Conservation (phyloP, 2,113 vertebrate genomes). For the Peucedramus taeniatus region DNA sequence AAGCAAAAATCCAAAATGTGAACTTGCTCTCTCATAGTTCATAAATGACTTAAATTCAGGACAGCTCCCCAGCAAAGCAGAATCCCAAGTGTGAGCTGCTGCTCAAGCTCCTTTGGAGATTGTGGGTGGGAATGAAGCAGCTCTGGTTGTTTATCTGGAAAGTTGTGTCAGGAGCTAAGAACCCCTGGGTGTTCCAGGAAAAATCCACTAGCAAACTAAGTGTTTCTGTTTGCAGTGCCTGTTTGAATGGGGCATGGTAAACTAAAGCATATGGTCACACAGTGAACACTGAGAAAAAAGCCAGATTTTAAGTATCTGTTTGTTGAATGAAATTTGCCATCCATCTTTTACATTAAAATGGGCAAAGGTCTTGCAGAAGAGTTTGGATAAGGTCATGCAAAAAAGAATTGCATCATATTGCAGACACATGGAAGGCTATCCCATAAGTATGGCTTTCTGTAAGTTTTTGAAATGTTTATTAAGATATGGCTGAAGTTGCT, state of each 20-base stretch:
- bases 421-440: not conserved
- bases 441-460: not conserved
- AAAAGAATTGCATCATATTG: not conserved
- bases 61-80: not conserved
- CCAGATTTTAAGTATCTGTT: not conserved
- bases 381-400: not conserved
- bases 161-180: not conserved
- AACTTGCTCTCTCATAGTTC: not conserved
- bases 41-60: not conserved
- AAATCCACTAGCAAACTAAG: not conserved
- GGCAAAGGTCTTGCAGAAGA: not conserved
- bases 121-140: not conserved
- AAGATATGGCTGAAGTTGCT: not conserved
- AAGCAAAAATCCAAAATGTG: not conserved
- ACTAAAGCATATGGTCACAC: not conserved
- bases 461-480: not conserved
- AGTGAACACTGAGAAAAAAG: not conserved
- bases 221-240: not conserved
- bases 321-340: not conserved
- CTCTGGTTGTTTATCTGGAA: not conserved
- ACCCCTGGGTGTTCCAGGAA: fast-evolving
- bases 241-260: not conserved
- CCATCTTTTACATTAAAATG: not conserved
- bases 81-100: not conserved
- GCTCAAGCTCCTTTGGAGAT: not conserved